Evolutionary conservation across 35 echinoderm and acorn worm species (phyloP).

Genomic region (Anneissia japonica): DNA sequence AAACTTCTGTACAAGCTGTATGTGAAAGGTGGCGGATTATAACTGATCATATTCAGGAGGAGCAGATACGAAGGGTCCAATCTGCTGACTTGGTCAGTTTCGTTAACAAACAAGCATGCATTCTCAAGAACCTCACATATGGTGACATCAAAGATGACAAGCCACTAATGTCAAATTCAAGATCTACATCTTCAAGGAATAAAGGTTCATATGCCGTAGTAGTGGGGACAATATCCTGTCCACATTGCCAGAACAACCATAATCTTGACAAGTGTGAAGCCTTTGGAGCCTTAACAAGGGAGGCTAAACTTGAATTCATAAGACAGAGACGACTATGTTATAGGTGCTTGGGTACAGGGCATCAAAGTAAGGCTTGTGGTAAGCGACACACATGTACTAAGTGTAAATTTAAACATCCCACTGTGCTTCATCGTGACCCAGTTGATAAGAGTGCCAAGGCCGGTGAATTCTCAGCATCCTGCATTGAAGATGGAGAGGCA

Average conservation of each 20-base stretch:
- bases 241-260: not conserved
- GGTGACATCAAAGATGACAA: conserved; percentile 2
- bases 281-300: not conserved
- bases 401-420: too few relatives aligned
- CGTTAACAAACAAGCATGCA: not conserved
- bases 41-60: not conserved
- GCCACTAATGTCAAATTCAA: too few relatives aligned
- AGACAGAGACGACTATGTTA: not conserved
- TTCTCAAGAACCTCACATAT: not conserved
- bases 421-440: not conserved
- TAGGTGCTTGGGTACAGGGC: too few relatives aligned
- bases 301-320: not conserved
- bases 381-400: too few relatives aligned
- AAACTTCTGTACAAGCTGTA: conserved; percentile 11
- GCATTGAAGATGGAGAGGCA: not conserved
- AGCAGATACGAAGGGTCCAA: not conserved
- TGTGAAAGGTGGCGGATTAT: not conserved
- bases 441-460: too few relatives aligned
- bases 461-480: not conserved
- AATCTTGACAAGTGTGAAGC: not conserved
- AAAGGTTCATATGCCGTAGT: too few relatives aligned
- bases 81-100: not conserved
- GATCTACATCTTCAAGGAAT: too few relatives aligned
- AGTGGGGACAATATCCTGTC: not conserved
- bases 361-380: too few relatives aligned